Evolutionary conservation across 2,888 invertebrate species (phyloP).

Genomic region (Melinaea marsaeus): DNA sequence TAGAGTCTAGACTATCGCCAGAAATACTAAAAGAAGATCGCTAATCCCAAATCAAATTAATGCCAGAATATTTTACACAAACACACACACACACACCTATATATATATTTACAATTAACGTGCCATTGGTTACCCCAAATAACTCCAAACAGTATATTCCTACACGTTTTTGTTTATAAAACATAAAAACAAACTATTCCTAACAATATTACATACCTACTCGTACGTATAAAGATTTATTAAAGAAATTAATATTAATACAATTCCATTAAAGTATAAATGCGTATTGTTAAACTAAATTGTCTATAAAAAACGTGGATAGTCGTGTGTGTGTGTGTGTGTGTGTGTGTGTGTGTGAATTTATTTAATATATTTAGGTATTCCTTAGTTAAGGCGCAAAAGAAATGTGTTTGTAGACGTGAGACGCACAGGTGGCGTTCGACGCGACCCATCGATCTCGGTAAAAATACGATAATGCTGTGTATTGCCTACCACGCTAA

Average conservation of each 20-base stretch:
- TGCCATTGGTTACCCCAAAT: too few species aligned
- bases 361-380: conserved; percentile 11
- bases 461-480: conserved; percentile 60
- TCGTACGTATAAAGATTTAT: too few species aligned
- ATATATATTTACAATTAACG: too few species aligned
- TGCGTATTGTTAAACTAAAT: too few species aligned
- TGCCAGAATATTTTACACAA: background rate
- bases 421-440: conserved; percentile 53
- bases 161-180: too few species aligned
- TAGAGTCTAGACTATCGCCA: background rate
- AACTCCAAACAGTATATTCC: too few species aligned
- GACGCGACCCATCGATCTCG: conserved; percentile 57
- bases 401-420: conserved; percentile 37
- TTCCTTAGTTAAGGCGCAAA: conserved; percentile 19
- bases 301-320: too few species aligned
- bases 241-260: too few species aligned
- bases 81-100: background rate
- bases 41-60: background rate
- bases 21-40: background rate
- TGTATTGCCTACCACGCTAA: conserved; percentile 45
- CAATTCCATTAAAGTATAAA: too few species aligned
- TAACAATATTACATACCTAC: too few species aligned
- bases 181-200: too few species aligned
- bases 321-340: too few species aligned
- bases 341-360: background rate